Conservation (phyloP, 2,888 invertebrate genomes). For the Pristionchus maxplancki region DNA sequence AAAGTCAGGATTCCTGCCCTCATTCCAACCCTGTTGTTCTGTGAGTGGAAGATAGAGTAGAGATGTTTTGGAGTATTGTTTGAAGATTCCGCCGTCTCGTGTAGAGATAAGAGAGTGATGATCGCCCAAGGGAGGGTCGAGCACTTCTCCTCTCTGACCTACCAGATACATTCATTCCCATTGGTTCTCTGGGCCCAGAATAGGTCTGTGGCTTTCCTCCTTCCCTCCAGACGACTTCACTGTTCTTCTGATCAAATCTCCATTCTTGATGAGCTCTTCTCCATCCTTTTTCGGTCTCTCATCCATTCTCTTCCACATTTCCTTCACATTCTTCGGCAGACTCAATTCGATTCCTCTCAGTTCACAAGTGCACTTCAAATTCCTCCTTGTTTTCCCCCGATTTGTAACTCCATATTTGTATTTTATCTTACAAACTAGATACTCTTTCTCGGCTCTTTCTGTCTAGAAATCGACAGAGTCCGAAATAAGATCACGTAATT, state of each 20-base stretch:
- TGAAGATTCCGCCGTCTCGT: not conserved
- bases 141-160: not conserved
- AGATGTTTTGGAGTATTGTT: not conserved
- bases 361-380: slow-evolving; percentile 36
- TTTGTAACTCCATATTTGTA: not conserved
- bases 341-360: slow-evolving; percentile 3
- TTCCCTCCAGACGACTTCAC: not conserved
- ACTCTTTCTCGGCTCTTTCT: not conserved
- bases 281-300: not conserved
- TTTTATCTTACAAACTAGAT: not conserved
- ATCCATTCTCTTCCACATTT: slow-evolving; percentile 4
- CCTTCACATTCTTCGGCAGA: not conserved
- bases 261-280: slow-evolving; percentile 10
- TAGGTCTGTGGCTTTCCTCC: not conserved
- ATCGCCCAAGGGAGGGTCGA: not conserved
- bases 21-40: not conserved
- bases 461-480: not conserved
- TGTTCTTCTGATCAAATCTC: slow-evolving; percentile 40
- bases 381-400: not conserved
- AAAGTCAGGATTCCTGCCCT: not conserved
- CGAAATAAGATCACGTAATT: slow-evolving; percentile 20
- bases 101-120: not conserved
- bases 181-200: not conserved
- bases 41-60: not conserved
- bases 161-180: not conserved